phyloP scores from a whole-genome alignment of 2,888 invertebrate species.

The Stenotaenia linearis region DNA sequence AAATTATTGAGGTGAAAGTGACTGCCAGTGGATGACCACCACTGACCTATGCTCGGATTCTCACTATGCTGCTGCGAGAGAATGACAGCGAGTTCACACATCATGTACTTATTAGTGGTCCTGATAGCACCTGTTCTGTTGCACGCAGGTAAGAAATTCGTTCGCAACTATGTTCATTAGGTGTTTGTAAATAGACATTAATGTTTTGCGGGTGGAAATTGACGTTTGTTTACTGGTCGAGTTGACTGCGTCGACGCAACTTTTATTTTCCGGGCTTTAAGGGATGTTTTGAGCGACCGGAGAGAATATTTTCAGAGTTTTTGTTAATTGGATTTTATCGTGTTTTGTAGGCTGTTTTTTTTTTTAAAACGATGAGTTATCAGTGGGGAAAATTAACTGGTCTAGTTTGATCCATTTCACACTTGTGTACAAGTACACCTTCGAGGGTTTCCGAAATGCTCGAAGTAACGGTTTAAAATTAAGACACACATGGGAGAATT shows the following conservation, averaged over 20 bases:
- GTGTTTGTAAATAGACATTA: not conserved
- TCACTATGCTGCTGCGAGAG: slow-evolving; percentile 4
- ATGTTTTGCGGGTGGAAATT: not conserved
- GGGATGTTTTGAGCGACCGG: too few relatives aligned
- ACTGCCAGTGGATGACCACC: not conserved
- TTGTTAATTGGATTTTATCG: too few relatives aligned
- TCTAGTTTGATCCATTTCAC: not conserved
- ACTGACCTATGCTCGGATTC: slow-evolving; percentile 5
- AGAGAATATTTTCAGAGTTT: too few relatives aligned
- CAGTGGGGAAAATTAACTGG: not conserved
- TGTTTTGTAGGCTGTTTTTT: too few relatives aligned
- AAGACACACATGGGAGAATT: not conserved
- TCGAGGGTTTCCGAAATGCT: not conserved
- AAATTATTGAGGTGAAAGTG: not conserved
- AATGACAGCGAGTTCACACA: slow-evolving; percentile 4
- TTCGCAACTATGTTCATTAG: not conserved
- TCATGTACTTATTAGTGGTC: slow-evolving; percentile 2
- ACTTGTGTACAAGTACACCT: not conserved
- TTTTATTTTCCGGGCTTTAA: too few relatives aligned
- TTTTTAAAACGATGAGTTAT: not conserved
- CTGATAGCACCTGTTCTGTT: slow-evolving; percentile 9
- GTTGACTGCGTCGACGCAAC: too few relatives aligned
- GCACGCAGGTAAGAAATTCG: not conserved
- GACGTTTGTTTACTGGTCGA: too few relatives aligned
- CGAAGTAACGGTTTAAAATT: not conserved